Conservation (phyloP, 2,888 invertebrate species). For the Melanostoma scalare region DNA sequence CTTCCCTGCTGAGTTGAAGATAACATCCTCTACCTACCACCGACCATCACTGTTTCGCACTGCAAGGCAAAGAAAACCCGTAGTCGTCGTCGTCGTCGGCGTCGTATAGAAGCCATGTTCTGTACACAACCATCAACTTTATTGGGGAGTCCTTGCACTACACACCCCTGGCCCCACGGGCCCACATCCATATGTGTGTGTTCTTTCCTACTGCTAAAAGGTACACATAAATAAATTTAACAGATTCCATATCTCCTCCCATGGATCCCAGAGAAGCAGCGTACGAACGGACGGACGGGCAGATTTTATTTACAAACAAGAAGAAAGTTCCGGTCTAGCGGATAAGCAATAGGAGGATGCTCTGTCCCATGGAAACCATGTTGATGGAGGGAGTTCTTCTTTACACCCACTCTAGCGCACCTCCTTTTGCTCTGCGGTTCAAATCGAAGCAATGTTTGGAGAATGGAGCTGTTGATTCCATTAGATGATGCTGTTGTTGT, state of each 20-base stretch:
- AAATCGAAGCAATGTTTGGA: constrained; percentile 49
- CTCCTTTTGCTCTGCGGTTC: constrained; percentile 31
- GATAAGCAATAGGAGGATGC: constrained; percentile 66
- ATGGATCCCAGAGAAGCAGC: neutral
- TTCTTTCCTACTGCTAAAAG: constrained; percentile 62
- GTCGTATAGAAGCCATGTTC: constrained; percentile 15
- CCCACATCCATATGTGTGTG: constrained; percentile 41
- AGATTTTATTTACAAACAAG: constrained; percentile 70
- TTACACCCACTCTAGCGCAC: constrained; percentile 7
- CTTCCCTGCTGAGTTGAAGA: constrained; percentile 47
- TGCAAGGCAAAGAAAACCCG: constrained; percentile 33
- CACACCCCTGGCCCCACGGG: constrained; percentile 15
- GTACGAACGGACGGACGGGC: constrained; percentile 9
- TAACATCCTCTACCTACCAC: constrained; percentile 32
- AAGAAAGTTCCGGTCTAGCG: constrained; percentile 72
- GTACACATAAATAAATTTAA: constrained; percentile 72
- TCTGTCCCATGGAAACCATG: neutral
- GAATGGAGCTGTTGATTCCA: constrained; percentile 66
- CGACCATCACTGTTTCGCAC: constrained; percentile 34
- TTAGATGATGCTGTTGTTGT: constrained; percentile 50
- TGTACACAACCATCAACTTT: constrained; percentile 27
- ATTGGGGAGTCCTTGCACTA: constrained; percentile 56
- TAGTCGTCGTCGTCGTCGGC: constrained; percentile 14
- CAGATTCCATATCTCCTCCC: constrained; percentile 60
- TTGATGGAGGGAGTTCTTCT: constrained; percentile 4